Evolutionary conservation across 2,797 vertebrate species (phyloP).

Genomic region (Podarcis siculus): DNA sequence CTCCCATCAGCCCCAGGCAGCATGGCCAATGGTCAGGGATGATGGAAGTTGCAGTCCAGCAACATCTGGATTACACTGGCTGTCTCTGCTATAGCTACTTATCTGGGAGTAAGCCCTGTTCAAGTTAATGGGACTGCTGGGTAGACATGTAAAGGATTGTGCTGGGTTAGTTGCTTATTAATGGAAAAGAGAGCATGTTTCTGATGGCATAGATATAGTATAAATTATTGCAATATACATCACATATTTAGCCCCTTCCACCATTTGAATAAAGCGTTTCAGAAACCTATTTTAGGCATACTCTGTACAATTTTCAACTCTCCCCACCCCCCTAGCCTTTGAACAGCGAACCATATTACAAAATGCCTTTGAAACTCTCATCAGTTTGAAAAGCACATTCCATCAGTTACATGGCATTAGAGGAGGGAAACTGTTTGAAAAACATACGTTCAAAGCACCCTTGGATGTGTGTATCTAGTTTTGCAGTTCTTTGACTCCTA

Average conservation of each 20-base stretch:
- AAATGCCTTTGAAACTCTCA: neutral
- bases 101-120: neutral
- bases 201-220: neutral
- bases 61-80: too few relatives aligned
- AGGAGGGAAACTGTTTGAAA: neutral
- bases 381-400: neutral
- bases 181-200: neutral
- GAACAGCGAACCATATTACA: neutral
- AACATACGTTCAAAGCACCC: neutral
- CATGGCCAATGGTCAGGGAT: neutral
- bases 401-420: neutral
- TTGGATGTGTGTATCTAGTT: neutral
- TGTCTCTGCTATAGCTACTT: too few relatives aligned
- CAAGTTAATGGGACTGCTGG: neutral
- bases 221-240: neutral
- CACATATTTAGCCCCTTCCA: neutral
- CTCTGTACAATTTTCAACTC: neutral
- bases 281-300: neutral
- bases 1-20: too few relatives aligned
- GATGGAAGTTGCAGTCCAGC: slow-evolving; percentile 14
- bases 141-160: neutral
- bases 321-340: too few relatives aligned
- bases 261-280: neutral
- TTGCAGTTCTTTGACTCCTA: neutral
- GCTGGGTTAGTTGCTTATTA: slow-evolving; percentile 24